phyloP scores from a whole-genome alignment of 1,140 invertebrate species.

The Drosophila lacteicornis region DNA sequence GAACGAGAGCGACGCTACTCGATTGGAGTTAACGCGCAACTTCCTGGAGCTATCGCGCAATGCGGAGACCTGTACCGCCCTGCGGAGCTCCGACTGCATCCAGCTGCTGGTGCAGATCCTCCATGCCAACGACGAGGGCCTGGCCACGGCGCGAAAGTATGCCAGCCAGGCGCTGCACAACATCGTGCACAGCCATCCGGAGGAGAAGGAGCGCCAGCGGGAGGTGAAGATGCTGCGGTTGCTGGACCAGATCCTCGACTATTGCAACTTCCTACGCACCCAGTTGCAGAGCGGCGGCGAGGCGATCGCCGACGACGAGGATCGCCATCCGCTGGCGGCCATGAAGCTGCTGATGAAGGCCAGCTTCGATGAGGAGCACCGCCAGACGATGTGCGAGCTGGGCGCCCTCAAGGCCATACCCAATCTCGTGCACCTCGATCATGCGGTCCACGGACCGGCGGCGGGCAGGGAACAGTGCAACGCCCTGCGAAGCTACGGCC shows the following conservation, averaged over 20 bases:
- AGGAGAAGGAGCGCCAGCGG: conserved; percentile 94
- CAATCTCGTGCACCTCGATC: conserved; percentile 94
- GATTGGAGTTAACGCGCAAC: conserved; percentile 94
- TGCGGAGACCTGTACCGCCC: conserved; percentile 95
- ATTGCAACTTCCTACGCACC: conserved; percentile 87
- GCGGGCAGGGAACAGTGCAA: conserved; percentile 92
- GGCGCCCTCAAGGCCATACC: conserved; percentile 96
- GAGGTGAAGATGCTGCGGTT: conserved; percentile 94
- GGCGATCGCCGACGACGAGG: conserved; percentile 88
- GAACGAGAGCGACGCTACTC: conserved; percentile 86
- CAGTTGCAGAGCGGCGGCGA: conserved; percentile 86
- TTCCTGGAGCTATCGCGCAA: conserved; percentile 95
- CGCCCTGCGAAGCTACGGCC: conserved; percentile 95
- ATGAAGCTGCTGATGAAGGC: conserved; percentile 97
- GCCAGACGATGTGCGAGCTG: conserved; percentile 96
- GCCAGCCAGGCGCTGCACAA: conserved; percentile 94
- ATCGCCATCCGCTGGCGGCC: conserved; percentile 92
- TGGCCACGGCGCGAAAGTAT: conserved; percentile 87
- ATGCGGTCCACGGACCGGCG: conserved; percentile 92
- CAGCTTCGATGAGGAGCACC: conserved; percentile 97
- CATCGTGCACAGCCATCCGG: conserved; percentile 94
- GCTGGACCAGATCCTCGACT: conserved; percentile 92
- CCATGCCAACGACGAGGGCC: conserved; percentile 88
- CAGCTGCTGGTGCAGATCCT: conserved; percentile 96
- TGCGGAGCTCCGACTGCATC: conserved; percentile 96